Evolutionary conservation across 2,113 vertebrate genomes (phyloP).

Genomic region (Neogobius melanostomus): DNA sequence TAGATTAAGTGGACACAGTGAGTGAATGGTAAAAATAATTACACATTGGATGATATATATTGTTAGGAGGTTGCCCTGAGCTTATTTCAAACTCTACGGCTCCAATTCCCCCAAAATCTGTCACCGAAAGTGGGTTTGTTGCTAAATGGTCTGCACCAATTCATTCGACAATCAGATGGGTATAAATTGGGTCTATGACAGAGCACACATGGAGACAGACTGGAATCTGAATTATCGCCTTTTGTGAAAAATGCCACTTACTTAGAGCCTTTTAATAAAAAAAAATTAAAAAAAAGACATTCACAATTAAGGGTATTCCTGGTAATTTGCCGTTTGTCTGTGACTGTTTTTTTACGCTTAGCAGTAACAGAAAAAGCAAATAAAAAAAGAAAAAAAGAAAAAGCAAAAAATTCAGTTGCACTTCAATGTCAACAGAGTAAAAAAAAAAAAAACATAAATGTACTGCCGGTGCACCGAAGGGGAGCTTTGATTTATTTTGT

Average conservation of each 20-base stretch:
- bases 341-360: constrained; percentile 46
- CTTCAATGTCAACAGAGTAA: constrained; percentile 41
- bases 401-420: constrained; percentile 38
- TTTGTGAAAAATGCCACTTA: neutral
- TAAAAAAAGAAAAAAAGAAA: constrained; percentile 27
- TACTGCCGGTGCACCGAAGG: constrained; percentile 50
- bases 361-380: constrained; percentile 37
- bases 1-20: neutral
- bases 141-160: neutral
- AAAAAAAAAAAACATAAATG: constrained; percentile 66
- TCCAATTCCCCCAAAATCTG: neutral
- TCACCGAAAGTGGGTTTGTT: neutral
- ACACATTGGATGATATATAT: too few relatives aligned
- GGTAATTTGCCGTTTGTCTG: constrained; percentile 77
- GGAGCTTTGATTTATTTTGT: constrained; percentile 70
- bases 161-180: neutral
- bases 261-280: constrained; percentile 4
- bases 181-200: neutral
- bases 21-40: neutral
- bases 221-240: neutral
- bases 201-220: neutral
- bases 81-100: too few relatives aligned
- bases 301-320: constrained; percentile 60
- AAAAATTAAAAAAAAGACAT: constrained; percentile 26
- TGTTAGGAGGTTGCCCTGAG: too few relatives aligned